Conservation (phyloP, 2,113 vertebrate genomes). For the Thunnus maccoyii region DNA sequence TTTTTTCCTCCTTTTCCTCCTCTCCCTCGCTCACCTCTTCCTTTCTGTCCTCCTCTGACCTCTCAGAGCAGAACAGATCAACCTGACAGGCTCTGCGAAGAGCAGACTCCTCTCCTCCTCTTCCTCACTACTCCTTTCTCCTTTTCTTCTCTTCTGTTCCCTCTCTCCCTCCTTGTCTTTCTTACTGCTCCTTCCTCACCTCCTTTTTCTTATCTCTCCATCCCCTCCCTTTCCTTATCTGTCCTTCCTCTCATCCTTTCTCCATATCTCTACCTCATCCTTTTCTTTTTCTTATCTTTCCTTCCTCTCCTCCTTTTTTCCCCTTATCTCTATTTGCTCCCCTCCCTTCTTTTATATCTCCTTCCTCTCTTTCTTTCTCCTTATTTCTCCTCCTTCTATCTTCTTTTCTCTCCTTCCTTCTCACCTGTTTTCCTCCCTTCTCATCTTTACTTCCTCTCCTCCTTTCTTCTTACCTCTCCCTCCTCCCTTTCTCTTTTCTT, state of each 20-base stretch:
- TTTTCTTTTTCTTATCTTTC: too few relatives aligned
- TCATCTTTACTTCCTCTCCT: too few relatives aligned
- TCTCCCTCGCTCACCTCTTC: neutral
- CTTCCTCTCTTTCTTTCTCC: neutral
- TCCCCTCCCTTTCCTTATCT: too few relatives aligned
- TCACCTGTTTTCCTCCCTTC: too few relatives aligned
- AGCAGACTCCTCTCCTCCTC: neutral
- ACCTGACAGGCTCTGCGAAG: slow-evolving; percentile 7
- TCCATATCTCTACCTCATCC: neutral
- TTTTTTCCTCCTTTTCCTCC: neutral
- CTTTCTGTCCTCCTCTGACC: slow-evolving; percentile 49
- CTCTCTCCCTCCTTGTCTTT: too few relatives aligned
- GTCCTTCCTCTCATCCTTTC: neutral
- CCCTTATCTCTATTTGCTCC: neutral
- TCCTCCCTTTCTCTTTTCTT: too few relatives aligned
- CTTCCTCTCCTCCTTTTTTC: neutral
- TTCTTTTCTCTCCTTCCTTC: neutral
- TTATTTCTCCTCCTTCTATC: too few relatives aligned
- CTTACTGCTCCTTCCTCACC: neutral
- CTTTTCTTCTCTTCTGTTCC: too few relatives aligned
- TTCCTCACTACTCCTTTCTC: neutral
- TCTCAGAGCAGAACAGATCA: slow-evolving; percentile 31
- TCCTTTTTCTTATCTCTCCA: neutral
- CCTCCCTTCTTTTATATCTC: neutral
- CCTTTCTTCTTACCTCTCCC: too few relatives aligned